A percentile compares a stretch with the other conserved stretches of the same genome.
phyloP scores from a whole-genome alignment of 1,140 invertebrate species.

The Capitella teleta region DNA sequence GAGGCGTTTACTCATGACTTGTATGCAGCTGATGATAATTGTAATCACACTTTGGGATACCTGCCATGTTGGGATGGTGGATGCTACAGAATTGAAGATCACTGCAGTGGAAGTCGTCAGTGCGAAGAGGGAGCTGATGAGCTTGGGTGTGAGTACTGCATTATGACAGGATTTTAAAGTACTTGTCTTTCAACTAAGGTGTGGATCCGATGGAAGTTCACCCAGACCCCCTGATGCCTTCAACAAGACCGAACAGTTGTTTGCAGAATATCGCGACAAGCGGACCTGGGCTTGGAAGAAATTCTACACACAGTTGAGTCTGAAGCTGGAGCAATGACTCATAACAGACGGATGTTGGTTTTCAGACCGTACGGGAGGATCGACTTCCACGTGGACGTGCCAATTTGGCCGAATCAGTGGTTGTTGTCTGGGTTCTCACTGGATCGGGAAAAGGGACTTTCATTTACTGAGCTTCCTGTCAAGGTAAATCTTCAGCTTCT shows the following conservation, averaged over 20 bases:
- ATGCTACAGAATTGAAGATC: constrained; percentile 65
- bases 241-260: too few relatives aligned
- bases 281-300: constrained; percentile 1
- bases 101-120: constrained; percentile 59
- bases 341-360: not conserved
- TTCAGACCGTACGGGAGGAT: constrained; percentile 37
- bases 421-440: constrained; percentile 84
- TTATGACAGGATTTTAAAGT: too few relatives aligned
- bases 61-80: constrained; percentile 56
- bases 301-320: constrained; percentile 5
- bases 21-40: constrained; percentile 42
- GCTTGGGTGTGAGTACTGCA: constrained; percentile 60
- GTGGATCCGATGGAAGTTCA: too few relatives aligned
- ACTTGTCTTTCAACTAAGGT: too few relatives aligned
- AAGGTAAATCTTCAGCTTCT: constrained; percentile 46
- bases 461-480: constrained; percentile 65
- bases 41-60: constrained; percentile 60
- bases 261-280: not conserved
- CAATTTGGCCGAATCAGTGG: constrained; percentile 72
- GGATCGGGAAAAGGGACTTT: constrained; percentile 71
- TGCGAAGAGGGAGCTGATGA: constrained; percentile 84
- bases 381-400: constrained; percentile 70
- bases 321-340: not conserved
- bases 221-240: too few relatives aligned
- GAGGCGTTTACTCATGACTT: too few relatives aligned